These are phyloP conservation scores for Meloidogyne exigua DNA, from an alignment of 1,140 invertebrate species.

Conservation along the genomic window DNA sequence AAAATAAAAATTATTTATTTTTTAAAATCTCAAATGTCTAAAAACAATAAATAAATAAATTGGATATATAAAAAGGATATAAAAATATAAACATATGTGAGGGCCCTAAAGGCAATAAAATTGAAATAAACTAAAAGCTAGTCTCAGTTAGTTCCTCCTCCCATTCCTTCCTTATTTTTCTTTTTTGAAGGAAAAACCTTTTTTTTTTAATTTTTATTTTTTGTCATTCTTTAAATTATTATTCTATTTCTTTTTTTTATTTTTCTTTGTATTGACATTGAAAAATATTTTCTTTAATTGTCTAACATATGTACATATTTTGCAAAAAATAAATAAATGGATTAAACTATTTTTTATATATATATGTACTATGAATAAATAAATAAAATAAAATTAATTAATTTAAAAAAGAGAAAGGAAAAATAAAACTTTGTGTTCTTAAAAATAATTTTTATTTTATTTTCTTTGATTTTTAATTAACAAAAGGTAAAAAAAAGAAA, in stretches of 20 bases:
- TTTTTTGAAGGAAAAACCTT: too few relatives aligned
- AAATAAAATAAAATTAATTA: not conserved
- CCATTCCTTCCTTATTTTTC: too few relatives aligned
- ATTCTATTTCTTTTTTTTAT: not conserved
- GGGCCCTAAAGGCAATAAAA: not conserved
- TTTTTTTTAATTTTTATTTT: not conserved
- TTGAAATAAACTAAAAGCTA: not conserved
- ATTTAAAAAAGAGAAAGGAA: too few relatives aligned
- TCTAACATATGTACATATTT: not conserved
- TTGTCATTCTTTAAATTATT: not conserved
- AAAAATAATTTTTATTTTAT: not conserved
- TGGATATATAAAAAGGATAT: not conserved
- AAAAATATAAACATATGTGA: constrained; percentile 2
- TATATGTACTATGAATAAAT: too few relatives aligned
- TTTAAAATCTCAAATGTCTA: too few relatives aligned
- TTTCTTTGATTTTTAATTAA: not conserved
- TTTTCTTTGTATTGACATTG: too few relatives aligned
- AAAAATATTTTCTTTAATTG: too few relatives aligned
- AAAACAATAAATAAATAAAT: too few relatives aligned
- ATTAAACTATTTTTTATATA: not conserved
- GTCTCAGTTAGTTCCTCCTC: too few relatives aligned
- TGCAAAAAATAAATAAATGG: not conserved
- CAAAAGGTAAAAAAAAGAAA: too few relatives aligned
- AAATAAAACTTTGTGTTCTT: too few relatives aligned
- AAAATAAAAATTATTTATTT: too few relatives aligned